Evolutionary conservation across 2,113 vertebrate species (phyloP).

Genomic region (Cairina moschata): DNA sequence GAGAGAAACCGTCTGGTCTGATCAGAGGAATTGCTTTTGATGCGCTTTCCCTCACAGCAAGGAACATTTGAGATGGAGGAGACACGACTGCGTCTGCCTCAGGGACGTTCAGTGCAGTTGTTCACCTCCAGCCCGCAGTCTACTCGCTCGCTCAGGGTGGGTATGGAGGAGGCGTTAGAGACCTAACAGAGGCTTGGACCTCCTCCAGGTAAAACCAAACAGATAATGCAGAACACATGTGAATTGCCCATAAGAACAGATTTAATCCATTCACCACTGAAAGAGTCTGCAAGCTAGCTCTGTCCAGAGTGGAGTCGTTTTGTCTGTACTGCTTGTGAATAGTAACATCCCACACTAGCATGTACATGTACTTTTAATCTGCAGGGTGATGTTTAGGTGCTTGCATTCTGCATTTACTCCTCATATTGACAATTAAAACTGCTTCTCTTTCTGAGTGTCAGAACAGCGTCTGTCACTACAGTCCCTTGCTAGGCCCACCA

Average conservation of each 20-base stretch:
- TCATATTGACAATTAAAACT: background rate
- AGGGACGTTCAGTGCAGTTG: accelerated
- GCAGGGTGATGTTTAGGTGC: background rate
- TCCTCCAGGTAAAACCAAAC: background rate
- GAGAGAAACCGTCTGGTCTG: accelerated
- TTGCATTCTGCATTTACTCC: background rate
- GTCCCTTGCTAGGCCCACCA: background rate
- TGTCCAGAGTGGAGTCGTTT: background rate
- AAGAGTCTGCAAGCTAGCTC: background rate
- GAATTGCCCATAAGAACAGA: background rate
- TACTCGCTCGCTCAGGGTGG: background rate
- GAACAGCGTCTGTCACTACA: background rate
- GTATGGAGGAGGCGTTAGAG: background rate
- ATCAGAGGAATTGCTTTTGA: background rate
- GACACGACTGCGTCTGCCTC: accelerated
- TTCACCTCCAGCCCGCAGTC: background rate
- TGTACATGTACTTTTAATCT: background rate
- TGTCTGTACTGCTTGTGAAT: background rate
- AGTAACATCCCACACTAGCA: accelerated
- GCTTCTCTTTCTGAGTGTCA: background rate
- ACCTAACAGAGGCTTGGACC: background rate
- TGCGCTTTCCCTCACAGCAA: background rate
- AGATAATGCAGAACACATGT: background rate
- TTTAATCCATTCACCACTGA: background rate
- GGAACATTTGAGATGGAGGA: background rate